Base-by-base conservation (phyloP, 2,797 vertebrate genomes). In the Acipenser ruthenus region DNA sequence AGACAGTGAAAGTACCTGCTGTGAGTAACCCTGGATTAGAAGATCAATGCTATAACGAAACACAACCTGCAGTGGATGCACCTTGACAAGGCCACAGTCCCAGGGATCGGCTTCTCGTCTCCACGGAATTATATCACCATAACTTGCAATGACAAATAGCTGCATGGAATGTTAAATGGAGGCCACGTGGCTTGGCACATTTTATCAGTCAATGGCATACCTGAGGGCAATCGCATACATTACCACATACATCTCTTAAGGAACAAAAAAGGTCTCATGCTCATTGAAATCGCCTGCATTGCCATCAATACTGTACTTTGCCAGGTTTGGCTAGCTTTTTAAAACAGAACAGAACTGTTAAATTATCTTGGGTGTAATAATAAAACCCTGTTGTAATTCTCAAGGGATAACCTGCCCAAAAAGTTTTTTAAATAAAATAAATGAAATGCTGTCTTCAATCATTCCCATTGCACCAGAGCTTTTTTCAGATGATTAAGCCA, bases 121-220 rank as follows among this genome's bases (percentile, higher is more conserved):
- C 75, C 67, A 73, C 70, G 67, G 77, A 79, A 79, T 79, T 79
- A 80, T 71, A 75, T 72, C 74, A 71, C 74, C 74, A 79, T 79
- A 79, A 79, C 77, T 78, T 74, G 75, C 72, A 72, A 71, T 78
- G 77, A 81, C 72, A 78, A 75, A 79, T 72, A 71, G 71, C 73
- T 75, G 76, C 77, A 72, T 62, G 67, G 74, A 80, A 80, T 80
- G 70, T 67, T 74, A 77, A 76, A 70, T 63, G 67, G 68, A 60
- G 65, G 72, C 72, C 72, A 70, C 60, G 66, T 69, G 68, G 66
- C 65, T 65, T 60, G 69, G 53, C 62, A 50, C 65, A 65, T 62
- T 55, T 52, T 66, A 73, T 75, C 51, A 65, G 63, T 74, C 75
- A 71, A 68, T 65, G 49, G 67, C 64, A 70, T 63, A 66, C 67